These are phyloP conservation scores for Lucilia cuprina DNA, from an alignment of 1,140 invertebrate species.

Conservation along the genomic window DNA sequence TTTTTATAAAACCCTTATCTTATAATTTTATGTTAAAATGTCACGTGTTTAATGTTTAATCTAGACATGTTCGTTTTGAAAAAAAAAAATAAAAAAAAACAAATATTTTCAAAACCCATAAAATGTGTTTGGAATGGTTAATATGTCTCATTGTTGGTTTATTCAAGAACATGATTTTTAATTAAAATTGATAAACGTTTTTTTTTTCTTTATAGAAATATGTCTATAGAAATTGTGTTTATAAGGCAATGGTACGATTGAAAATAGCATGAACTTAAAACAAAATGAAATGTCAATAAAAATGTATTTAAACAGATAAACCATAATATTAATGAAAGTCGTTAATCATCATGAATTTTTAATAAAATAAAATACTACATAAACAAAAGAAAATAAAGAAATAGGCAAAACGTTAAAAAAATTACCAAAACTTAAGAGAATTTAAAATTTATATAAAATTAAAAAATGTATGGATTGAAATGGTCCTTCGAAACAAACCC, in stretches of 20 bases:
- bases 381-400: too few relatives aligned
- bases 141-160: neutral
- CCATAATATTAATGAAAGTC: too few relatives aligned
- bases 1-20: neutral
- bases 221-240: neutral
- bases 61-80: neutral
- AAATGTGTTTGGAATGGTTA: neutral
- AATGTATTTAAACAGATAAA: neutral
- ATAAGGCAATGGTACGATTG: neutral
- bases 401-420: too few relatives aligned
- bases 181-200: neutral
- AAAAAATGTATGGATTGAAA: too few relatives aligned
- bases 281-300: neutral
- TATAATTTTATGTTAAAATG: neutral
- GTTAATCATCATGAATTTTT: too few relatives aligned
- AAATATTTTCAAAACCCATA: neutral
- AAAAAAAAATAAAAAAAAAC: neutral
- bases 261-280: neutral
- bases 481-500: too few relatives aligned
- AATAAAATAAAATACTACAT: too few relatives aligned
- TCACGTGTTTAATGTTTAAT: constrained; percentile 1
- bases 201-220: neutral
- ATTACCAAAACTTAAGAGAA: too few relatives aligned
- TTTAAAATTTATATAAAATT: too few relatives aligned
- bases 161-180: neutral